Evolutionary conservation across 2,888 invertebrate species (phyloP).

Genomic region (Eumerus sabulonum): DNA sequence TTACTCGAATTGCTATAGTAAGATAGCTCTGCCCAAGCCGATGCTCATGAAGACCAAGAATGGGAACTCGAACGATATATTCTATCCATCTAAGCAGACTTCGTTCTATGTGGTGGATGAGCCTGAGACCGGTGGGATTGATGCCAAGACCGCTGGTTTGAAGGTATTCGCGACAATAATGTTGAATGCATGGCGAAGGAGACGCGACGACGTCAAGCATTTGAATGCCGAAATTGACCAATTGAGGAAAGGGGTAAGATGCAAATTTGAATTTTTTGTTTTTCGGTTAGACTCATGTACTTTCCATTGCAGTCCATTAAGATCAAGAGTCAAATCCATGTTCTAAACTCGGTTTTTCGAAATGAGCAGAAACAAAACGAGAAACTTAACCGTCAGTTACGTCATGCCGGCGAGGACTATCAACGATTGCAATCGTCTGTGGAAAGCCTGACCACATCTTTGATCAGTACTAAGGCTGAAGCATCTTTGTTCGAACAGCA

Average conservation of each 20-base stretch:
- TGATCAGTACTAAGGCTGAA: constrained; percentile 71
- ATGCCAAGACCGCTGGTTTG: constrained; percentile 72
- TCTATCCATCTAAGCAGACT: constrained; percentile 23
- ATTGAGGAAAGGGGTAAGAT: constrained; percentile 71
- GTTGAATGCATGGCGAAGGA: constrained; percentile 75
- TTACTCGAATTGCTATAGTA: neutral
- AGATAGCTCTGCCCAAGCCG: constrained; percentile 13
- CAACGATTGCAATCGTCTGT: constrained; percentile 70
- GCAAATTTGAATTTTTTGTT: neutral
- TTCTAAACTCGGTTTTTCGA: constrained; percentile 73
- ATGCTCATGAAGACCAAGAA: neutral
- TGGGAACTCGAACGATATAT: neutral
- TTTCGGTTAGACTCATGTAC: neutral
- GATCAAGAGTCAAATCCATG: constrained; percentile 73
- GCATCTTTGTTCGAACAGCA: constrained; percentile 70
- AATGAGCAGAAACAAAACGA: constrained; percentile 75
- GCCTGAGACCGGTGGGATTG: constrained; percentile 46
- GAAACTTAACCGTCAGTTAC: constrained; percentile 73
- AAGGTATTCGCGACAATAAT: constrained; percentile 74
- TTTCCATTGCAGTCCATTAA: constrained; percentile 70
- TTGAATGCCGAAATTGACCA: constrained; percentile 70
- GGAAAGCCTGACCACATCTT: constrained; percentile 70
- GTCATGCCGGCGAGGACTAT: constrained; percentile 69
- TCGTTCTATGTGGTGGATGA: constrained; percentile 47
- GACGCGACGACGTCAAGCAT: constrained; percentile 72